A percentile compares a stretch with the other conserved stretches of the same genome.
phyloP scores from a whole-genome alignment of 1,140 invertebrate genomes.

The Trichonephila clavata region DNA sequence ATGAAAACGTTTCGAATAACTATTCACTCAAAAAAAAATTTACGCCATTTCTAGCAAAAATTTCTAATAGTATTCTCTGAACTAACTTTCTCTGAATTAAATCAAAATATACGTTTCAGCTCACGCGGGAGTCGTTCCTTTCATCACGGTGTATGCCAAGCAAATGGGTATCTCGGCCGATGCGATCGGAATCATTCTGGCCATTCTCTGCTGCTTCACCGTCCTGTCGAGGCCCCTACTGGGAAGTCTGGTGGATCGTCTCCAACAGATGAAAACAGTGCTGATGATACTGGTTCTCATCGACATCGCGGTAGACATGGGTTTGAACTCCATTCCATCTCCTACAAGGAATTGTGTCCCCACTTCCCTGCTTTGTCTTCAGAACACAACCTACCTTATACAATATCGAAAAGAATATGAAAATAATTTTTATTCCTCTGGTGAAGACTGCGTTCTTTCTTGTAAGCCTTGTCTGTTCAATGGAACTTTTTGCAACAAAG shows the following conservation, averaged over 20 bases:
- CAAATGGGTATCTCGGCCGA: slow-evolving; percentile 79
- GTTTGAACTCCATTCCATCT: slow-evolving; percentile 51
- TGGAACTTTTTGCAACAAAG: background rate
- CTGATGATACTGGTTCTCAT: slow-evolving; percentile 75
- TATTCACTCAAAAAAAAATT: too few relatives aligned
- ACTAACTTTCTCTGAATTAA: too few relatives aligned
- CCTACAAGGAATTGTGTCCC: too few relatives aligned
- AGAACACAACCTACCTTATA: background rate
- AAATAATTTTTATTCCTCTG: background rate
- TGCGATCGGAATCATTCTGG: slow-evolving; percentile 80
- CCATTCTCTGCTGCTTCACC: slow-evolving; percentile 80
- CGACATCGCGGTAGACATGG: slow-evolving; percentile 55
- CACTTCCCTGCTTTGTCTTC: background rate
- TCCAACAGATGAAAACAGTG: slow-evolving; percentile 78
- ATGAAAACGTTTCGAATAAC: background rate
- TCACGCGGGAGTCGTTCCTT: slow-evolving; percentile 80
- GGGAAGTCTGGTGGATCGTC: slow-evolving; percentile 80
- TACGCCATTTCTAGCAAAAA: background rate
- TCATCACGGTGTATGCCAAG: slow-evolving; percentile 80
- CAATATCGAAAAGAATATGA: background rate
- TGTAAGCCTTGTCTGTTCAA: background rate
- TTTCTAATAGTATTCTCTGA: background rate
- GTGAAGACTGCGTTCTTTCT: background rate
- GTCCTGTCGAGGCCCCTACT: slow-evolving; percentile 79
- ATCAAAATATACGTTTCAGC: background rate